Conservation (phyloP, 2,888 invertebrate species). For the Lasioglossum leucozonium region DNA sequence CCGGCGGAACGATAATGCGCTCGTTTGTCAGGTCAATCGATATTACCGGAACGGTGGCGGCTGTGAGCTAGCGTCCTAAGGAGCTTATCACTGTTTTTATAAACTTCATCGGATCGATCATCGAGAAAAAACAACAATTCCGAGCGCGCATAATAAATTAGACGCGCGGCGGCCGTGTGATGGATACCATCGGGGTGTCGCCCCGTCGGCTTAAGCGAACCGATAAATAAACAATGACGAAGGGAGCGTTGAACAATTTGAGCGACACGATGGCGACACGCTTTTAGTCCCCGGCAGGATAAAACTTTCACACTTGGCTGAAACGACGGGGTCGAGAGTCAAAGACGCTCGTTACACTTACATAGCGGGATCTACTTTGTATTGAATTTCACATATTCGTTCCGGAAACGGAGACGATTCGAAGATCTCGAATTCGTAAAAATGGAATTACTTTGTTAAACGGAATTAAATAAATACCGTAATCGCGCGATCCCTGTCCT, state of each 20-base stretch:
- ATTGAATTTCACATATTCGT: too few relatives aligned
- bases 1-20: slow-evolving; percentile 8
- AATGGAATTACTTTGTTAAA: too few relatives aligned
- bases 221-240: slow-evolving; percentile 47
- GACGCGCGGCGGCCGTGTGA: slow-evolving; percentile 15
- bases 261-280: background rate
- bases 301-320: background rate
- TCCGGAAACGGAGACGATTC: too few relatives aligned
- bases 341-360: background rate
- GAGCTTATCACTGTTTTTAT: slow-evolving; percentile 43
- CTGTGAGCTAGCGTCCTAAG: slow-evolving; percentile 28
- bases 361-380: background rate
- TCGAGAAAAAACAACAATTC: slow-evolving; percentile 41
- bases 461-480: too few relatives aligned
- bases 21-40: slow-evolving; percentile 38
- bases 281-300: slow-evolving; percentile 4
- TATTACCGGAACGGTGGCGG: slow-evolving; percentile 21
- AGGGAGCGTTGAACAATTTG: slow-evolving; percentile 26
- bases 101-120: slow-evolving; percentile 26
- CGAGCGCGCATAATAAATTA: slow-evolving; percentile 50
- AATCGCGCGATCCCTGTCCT: too few relatives aligned
- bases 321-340: background rate
- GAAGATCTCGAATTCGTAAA: too few relatives aligned
- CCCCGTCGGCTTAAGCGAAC: background rate
- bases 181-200: slow-evolving; percentile 22